Base-by-base conservation (phyloP, 2,888 invertebrate genomes). In the Cyclophora albipunctata region DNA sequence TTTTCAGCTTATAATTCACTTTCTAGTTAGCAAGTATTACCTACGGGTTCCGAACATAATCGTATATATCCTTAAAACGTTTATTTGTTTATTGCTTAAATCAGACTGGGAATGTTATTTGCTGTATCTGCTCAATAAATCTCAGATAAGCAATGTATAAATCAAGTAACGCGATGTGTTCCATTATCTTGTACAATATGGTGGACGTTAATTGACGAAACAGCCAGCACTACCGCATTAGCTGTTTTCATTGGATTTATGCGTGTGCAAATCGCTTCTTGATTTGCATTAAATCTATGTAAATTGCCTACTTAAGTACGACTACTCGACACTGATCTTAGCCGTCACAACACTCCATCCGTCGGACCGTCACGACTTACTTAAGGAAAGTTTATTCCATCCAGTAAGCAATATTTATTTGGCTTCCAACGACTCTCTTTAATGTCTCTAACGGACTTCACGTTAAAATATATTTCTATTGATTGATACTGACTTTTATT, bases 271-370 rank as follows among this genome's bases (percentile, higher is more conserved):
- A 79, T 78, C 77, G 73, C 72, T 72, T 73, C 75, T 74, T 74
- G 73, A 83, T 83, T 84, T 81, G 79, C 81, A 83, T 84, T 73
- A 72, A 71, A 81, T 80, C 77, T 80, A 75, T 80, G 78, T 80
- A 79, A 78, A 78, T 72, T 77, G 72, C 76, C 74, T 75, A 74
- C 75, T 77, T 69, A 67, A 43, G 43, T 43, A 34, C 43, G 62
- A 61, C 63, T 37, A 73, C 76, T 83, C 76, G 79, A 80, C 80
- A 79, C 71, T 67, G 69, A 67, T 70, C 69, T 59, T 64, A 62
- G 57, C 63, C 57, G 63, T 60, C 68, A 65, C 60, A 61, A 69
- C 71, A 68, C 66, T 60, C 57, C 63, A 58, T 55, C 51, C 54
- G 57, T 61, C 66, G 55, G 63, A 65, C 68, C 72, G 78, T 78